phyloP scores from a whole-genome alignment of 2,888 invertebrate genomes.

The Synergus gifuensis region DNA sequence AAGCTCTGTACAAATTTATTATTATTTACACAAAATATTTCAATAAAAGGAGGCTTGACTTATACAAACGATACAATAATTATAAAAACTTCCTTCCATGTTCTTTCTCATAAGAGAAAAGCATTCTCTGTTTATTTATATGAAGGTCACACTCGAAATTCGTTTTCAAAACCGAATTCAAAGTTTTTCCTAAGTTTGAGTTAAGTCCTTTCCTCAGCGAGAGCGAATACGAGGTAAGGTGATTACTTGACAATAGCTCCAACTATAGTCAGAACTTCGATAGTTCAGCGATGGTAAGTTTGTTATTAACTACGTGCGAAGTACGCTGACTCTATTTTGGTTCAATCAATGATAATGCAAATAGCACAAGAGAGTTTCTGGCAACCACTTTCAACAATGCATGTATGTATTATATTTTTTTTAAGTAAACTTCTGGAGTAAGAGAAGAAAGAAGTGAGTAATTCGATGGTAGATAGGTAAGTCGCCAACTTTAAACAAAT shows the following conservation, averaged over 20 bases:
- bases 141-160: not conserved
- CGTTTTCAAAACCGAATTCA: not conserved
- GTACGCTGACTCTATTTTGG: conserved; percentile 7
- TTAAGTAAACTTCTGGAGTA: no score
- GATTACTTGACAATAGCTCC: conserved; percentile 57
- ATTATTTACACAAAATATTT: no score
- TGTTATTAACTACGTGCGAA: conserved; percentile 50
- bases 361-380: not conserved
- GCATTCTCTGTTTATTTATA: no score
- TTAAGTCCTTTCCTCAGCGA: conserved; percentile 7
- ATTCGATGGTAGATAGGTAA: no score
- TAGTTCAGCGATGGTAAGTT: conserved; percentile 52
- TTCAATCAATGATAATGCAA: conserved; percentile 10
- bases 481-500: no score
- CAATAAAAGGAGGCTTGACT: no score
- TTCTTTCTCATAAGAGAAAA: no score
- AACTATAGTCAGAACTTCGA: conserved; percentile 49
- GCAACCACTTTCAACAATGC: not conserved
- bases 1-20: no score
- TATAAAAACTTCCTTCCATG: no score
- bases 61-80: no score
- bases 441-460: no score
- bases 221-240: conserved; percentile 51
- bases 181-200: not conserved
- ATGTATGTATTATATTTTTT: not conserved